Evolutionary conservation across 2,888 invertebrate species (phyloP), one percentile per base, ranked within the genome.

Genomic region (Melangyna quadrimaculata): DNA sequence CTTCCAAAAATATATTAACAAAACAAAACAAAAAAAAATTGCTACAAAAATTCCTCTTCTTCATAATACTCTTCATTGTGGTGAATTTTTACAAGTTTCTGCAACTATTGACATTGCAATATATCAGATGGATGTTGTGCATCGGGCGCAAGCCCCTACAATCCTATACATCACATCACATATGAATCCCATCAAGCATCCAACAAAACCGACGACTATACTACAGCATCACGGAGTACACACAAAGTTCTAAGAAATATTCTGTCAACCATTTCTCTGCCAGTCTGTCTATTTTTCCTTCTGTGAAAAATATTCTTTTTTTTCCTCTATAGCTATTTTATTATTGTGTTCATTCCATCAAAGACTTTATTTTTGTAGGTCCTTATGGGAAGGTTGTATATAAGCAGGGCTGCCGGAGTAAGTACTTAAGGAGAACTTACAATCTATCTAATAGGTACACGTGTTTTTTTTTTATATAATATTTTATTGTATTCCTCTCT

Each of bases 51-150:
- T 61, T 73, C 59, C 48, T 17, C 55, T 19, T 35, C 32, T 72
- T 19, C 67, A 51, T 77, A 51, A 19, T 35, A 43, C 27, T 59
- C 35, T 73, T 63, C 37, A 71, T 78, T 45, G 72, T 63, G 45
- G 51, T 53, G 69, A 5, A 70, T 73, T 78, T 82, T 78, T 78
- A 73, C 78, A 73, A 83, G 40, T 73, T 73, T 73, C 69, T 69
- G 61, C 78, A 73, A 70, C 73, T 83, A 78, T 83, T 83, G 82
- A 78, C 82, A 78, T 73, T 73, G 78, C 78, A 78, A 70, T 73
- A 78, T 69, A 61, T 53, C 35, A 43, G 29, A 45, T 65, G 65
- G 45, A 19, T 65, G 45, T n/a, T 63, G 63, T 12, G 65, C 65
- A 65, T 45, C 45, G 45, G 45, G 45, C 27, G 43, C 12, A 55